Base-by-base conservation (phyloP, 1,140 invertebrate species). In the Copidosoma floridanum region DNA sequence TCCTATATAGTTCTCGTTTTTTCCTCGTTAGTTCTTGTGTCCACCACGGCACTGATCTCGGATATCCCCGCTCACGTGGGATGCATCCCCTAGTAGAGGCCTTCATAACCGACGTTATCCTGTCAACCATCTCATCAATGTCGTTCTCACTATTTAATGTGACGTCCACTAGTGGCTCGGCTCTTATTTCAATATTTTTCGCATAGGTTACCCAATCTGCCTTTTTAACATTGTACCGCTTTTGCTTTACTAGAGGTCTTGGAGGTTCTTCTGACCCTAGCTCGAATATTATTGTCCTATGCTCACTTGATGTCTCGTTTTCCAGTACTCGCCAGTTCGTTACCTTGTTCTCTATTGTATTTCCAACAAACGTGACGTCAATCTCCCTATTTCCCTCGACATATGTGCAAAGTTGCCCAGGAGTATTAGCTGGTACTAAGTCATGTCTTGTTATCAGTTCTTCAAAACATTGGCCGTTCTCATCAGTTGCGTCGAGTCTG, bases 361-460 rank as follows among this genome's bases (percentile, higher is more conserved):
- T 4, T 6, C 14, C 12, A 10, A 20, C 29, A 1, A 51, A 6
- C 1, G 18, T 51, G 2, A 51, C 48, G 12, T 51, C 29, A 10
- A 35, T 51, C 10, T 37, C 29, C 26, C 48, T 35, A 8, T 18
- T 5, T 11, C 48, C 48, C 5, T 7, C 37, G 2, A 18, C 26
- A 12, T 35, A 35, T 6, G 48, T 51, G 27, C 27, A 37, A 1
- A 32, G 29, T 11, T 23, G 18, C 8, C 12, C 2, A 1, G 48
- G 18, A 21, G 5, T 3, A n/a, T 52, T 57, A 53, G 66, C 55
- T 80, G 81, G 29, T 8, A 18, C 18, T 2, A 48, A 23, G 21
- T 40, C 20, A 24, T 35, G 29, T 3, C 23, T 7, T 4, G 29
- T 12, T 32, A 32, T 32, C 6, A 32, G 6, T 8, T 32, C 29